phyloP scores from a whole-genome alignment of 2,797 vertebrate genomes.

The Spondyliosoma cantharus region DNA sequence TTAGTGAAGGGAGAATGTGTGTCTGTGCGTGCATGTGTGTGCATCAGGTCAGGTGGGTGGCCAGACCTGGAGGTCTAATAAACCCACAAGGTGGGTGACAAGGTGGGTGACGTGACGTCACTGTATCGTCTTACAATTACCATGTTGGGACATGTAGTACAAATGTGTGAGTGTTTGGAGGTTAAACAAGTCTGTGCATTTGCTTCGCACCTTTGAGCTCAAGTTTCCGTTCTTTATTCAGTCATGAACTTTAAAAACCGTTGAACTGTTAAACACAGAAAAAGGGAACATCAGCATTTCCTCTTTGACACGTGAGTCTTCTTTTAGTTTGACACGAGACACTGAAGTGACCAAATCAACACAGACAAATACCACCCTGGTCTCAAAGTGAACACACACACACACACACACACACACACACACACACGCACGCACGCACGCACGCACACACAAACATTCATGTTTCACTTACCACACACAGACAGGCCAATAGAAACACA shows the following conservation, averaged over 20 bases:
- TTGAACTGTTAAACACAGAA: slow-evolving; percentile 59
- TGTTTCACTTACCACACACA: slow-evolving; percentile 31
- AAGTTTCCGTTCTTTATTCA: slow-evolving; percentile 72
- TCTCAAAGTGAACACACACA: background rate
- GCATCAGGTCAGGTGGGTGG: slow-evolving; percentile 1
- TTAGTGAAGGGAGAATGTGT: background rate
- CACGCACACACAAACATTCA: background rate
- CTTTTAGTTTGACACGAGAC: slow-evolving; percentile 58
- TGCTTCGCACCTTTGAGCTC: slow-evolving; percentile 50
- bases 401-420: background rate
- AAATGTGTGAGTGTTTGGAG: slow-evolving; percentile 33
- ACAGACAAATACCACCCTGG: slow-evolving; percentile 19
- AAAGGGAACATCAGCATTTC: slow-evolving; percentile 76
- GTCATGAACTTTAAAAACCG: slow-evolving; percentile 60
- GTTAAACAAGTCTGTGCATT: slow-evolving; percentile 60
- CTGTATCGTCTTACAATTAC: slow-evolving; percentile 41
- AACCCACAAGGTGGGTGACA: slow-evolving; percentile 46
- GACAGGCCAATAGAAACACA: slow-evolving; percentile 14
- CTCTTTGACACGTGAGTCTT: slow-evolving; percentile 70
- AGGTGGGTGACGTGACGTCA: slow-evolving; percentile 65
- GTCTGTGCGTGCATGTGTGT: background rate
- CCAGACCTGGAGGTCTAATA: slow-evolving; percentile 38
- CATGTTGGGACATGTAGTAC: slow-evolving; percentile 56
- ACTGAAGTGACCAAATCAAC: slow-evolving; percentile 58
- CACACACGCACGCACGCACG: background rate